These are phyloP conservation scores for Octomys mimax DNA, from an alignment of 2,797 vertebrate genomes.

Conservation along the genomic window DNA sequence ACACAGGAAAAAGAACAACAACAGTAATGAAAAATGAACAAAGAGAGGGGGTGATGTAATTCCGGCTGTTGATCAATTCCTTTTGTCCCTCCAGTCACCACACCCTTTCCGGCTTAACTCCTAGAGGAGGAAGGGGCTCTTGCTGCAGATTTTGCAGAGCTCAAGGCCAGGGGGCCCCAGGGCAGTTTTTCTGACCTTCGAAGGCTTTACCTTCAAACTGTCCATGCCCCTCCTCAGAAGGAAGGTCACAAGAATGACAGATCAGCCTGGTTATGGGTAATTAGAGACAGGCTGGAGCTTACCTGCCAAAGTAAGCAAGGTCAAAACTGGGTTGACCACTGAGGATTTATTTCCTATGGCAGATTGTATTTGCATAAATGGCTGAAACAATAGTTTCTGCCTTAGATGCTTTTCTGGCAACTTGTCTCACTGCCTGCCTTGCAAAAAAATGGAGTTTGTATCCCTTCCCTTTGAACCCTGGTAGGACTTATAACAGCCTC, in stretches of 20 bases:
- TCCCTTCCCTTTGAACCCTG: background rate
- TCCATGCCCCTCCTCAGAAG: constrained; percentile 42
- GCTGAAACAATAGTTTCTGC: constrained; percentile 73
- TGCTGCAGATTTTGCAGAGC: constrained; percentile 10
- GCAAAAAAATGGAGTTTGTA: background rate
- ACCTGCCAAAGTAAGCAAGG: constrained; percentile 76
- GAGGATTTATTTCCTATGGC: constrained; percentile 80
- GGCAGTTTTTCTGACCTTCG: constrained; percentile 34
- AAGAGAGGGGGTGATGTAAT: constrained; percentile 80
- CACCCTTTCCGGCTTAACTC: constrained; percentile 70
- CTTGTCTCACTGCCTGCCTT: background rate
- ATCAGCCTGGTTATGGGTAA: constrained; percentile 78
- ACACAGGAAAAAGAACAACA: constrained; percentile 81
- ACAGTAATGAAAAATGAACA: constrained; percentile 84
- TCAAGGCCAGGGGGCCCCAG: background rate
- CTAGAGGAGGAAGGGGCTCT: constrained; percentile 44
- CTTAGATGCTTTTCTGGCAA: constrained; percentile 6
- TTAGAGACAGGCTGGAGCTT: constrained; percentile 71
- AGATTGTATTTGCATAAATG: constrained; percentile 70
- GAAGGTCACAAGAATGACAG: constrained; percentile 79
- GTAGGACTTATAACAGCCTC: background rate
- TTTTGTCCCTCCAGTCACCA: constrained; percentile 79
- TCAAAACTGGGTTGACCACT: constrained; percentile 74
- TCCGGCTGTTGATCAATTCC: constrained; percentile 77
- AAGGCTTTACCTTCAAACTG: constrained; percentile 57